Conservation (phyloP, 2,113 vertebrate genomes). For the Sialia sialis region DNA sequence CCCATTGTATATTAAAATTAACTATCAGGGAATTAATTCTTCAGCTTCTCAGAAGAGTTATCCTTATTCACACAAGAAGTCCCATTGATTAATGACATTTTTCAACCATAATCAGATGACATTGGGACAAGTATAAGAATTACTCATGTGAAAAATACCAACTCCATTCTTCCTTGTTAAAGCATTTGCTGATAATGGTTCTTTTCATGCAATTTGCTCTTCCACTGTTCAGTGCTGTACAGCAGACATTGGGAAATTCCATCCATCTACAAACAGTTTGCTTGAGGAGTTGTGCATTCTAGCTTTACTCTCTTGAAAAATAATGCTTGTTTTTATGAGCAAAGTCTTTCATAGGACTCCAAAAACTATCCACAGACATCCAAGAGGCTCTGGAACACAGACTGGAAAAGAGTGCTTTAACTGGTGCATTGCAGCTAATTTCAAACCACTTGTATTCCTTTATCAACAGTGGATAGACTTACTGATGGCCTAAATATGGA, state of each 20-base stretch:
- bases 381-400: neutral
- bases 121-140: neutral
- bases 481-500: neutral
- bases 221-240: neutral
- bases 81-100: neutral
- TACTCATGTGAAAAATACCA: conserved; percentile 6
- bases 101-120: neutral
- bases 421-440: neutral
- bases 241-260: neutral
- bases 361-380: neutral
- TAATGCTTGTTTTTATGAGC: neutral
- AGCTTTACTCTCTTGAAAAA: neutral
- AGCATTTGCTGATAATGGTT: neutral
- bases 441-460: neutral
- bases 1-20: neutral
- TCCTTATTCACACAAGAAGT: conserved; percentile 7
- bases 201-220: neutral
- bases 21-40: neutral
- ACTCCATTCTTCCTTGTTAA: neutral
- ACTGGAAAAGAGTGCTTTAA: neutral
- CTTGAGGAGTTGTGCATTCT: neutral
- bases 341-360: neutral
- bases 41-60: neutral
- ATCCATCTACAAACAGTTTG: rapidly evolving
- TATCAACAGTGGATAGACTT: neutral